Conservation (phyloP, 2,113 vertebrate genomes). For the Anas platyrhynchos region DNA sequence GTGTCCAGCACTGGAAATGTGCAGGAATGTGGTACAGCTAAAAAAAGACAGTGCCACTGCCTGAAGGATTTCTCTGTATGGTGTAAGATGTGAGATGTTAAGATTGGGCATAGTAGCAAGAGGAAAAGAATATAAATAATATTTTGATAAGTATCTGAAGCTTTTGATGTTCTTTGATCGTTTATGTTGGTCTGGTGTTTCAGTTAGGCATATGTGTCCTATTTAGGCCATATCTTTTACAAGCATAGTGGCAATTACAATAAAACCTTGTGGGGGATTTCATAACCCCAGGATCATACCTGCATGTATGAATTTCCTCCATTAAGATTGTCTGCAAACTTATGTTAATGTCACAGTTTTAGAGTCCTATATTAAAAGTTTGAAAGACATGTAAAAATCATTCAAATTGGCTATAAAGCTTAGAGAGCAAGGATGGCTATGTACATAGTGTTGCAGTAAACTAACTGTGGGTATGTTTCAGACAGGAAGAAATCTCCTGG, state of each 20-base stretch:
- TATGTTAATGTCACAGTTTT: neutral
- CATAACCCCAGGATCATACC: neutral
- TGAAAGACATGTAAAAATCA: neutral
- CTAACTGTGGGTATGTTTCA: neutral
- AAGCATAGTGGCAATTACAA: neutral
- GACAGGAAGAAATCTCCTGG: neutral
- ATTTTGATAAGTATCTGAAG: neutral
- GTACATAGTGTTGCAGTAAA: neutral
- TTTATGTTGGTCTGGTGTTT: neutral
- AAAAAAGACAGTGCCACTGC: constrained; percentile 21
- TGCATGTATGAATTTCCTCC: neutral
- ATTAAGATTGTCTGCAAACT: neutral
- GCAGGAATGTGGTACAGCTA: constrained; percentile 37
- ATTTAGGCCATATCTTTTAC: neutral
- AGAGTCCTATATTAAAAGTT: neutral
- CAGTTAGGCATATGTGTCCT: neutral
- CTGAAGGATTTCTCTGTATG: constrained; percentile 20
- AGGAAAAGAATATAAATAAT: neutral
- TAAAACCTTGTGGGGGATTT: neutral
- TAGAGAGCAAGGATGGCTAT: neutral
- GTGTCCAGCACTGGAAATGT: constrained; percentile 61
- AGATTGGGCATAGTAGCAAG: neutral
- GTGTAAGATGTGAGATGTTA: neutral
- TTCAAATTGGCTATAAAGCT: neutral
- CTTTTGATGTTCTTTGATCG: neutral